phyloP scores from a whole-genome alignment of 2,797 vertebrate genomes.

The Emys orbicularis region DNA sequence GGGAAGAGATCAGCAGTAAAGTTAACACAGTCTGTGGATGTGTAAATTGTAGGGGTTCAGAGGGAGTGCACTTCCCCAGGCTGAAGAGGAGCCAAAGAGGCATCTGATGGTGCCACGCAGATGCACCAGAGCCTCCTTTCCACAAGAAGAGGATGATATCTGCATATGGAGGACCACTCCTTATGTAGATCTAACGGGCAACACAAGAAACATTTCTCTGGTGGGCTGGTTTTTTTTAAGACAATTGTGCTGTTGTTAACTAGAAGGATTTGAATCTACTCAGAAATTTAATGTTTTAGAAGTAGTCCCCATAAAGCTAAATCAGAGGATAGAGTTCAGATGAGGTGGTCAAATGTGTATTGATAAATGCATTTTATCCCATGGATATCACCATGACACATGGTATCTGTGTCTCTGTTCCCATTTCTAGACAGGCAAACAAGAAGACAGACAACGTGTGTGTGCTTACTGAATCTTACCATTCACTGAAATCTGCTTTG shows the following conservation, averaged over 20 bases:
- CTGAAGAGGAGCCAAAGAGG: neutral
- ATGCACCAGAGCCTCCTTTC: neutral
- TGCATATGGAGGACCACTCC: neutral
- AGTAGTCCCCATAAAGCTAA: neutral
- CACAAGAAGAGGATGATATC: neutral
- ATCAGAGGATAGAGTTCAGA: neutral
- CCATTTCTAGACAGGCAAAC: neutral
- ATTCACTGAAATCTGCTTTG: neutral
- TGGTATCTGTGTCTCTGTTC: no score
- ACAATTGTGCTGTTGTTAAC: neutral
- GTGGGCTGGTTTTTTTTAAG: neutral
- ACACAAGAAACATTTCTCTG: rapidly evolving
- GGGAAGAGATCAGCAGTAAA: neutral
- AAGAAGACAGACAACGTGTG: neutral
- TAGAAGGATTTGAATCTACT: neutral
- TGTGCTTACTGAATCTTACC: neutral
- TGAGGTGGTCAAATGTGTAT: neutral
- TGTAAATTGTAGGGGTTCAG: neutral
- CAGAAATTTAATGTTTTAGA: neutral
- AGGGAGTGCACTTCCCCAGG: neutral
- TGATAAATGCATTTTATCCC: neutral
- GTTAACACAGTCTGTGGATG: neutral
- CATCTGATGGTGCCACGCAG: neutral
- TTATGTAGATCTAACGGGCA: neutral
- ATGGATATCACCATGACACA: neutral